These are phyloP conservation scores for Serilophus lunatus DNA, from an alignment of 2,113 vertebrate species.

Conservation along the genomic window DNA sequence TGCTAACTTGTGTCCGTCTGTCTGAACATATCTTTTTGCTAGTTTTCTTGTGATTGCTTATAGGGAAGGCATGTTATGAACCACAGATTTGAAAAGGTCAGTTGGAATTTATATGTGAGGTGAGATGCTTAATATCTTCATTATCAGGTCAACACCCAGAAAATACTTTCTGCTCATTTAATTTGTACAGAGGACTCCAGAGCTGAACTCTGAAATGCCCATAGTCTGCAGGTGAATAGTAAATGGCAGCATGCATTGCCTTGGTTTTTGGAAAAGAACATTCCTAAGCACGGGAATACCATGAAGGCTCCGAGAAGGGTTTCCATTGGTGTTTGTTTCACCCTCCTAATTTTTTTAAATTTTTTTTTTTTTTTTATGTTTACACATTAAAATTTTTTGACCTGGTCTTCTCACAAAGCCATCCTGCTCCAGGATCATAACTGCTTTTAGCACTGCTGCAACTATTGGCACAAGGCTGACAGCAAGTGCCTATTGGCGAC, in stretches of 20 bases:
- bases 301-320: not conserved
- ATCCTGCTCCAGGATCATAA: not conserved
- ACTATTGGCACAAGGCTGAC: not conserved
- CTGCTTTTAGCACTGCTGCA: not conserved
- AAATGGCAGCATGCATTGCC: not conserved
- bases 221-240: not conserved
- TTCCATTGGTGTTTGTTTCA: not conserved
- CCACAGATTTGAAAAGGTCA: not conserved
- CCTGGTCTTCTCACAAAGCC: not conserved
- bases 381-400: not conserved
- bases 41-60: not conserved
- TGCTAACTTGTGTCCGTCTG: not conserved
- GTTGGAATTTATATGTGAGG: not conserved
- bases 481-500: not conserved
- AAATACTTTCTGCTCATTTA: not conserved
- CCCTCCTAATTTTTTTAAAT: not conserved
- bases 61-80: not conserved
- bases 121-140: constrained; percentile 33
- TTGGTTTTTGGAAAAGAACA: not conserved
- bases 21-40: not conserved
- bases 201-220: not conserved
- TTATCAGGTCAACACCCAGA: constrained; percentile 24
- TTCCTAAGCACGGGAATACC: not conserved
- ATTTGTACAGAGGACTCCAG: not conserved
- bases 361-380: not conserved